These are phyloP conservation scores for Buathra laborator DNA, from an alignment of 2,888 invertebrate species.

Conservation along the genomic window DNA sequence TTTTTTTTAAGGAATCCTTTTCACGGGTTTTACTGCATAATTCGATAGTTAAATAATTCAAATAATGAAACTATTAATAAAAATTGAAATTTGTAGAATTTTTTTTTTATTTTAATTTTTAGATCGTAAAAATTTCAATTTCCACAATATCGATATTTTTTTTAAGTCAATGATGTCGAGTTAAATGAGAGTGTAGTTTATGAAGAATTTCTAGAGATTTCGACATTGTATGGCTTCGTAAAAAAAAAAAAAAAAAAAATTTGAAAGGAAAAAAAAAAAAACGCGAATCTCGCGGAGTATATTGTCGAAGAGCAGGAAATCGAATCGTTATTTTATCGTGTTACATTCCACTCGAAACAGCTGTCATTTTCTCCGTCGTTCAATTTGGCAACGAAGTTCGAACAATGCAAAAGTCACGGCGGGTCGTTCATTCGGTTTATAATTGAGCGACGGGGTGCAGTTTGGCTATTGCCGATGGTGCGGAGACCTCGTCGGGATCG, in stretches of 20 bases:
- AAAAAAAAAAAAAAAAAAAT: conserved; percentile 19
- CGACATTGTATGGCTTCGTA: not conserved
- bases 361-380: conserved; percentile 70
- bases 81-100: not conserved
- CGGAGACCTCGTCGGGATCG: not conserved
- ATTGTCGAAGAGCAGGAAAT: not conserved
- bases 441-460: conserved; percentile 77
- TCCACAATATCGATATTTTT: no score
- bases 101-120: no score
- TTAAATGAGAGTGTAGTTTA: no score
- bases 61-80: not conserved
- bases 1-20: no score
- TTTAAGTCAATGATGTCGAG: no score
- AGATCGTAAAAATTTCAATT: no score
- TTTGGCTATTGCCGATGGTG: not conserved
- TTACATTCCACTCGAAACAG: conserved; percentile 71
- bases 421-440: conserved; percentile 75
- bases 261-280: conserved; percentile 21
- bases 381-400: conserved; percentile 52
- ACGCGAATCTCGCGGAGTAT: conserved; percentile 19
- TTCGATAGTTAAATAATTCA: not conserved
- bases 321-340: conserved; percentile 70
- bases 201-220: not conserved
- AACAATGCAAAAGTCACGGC: conserved; percentile 74
- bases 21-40: no score